These are phyloP conservation scores for Aelia acuminata DNA, from an alignment of 2,888 invertebrate genomes.

Conservation along the genomic window DNA sequence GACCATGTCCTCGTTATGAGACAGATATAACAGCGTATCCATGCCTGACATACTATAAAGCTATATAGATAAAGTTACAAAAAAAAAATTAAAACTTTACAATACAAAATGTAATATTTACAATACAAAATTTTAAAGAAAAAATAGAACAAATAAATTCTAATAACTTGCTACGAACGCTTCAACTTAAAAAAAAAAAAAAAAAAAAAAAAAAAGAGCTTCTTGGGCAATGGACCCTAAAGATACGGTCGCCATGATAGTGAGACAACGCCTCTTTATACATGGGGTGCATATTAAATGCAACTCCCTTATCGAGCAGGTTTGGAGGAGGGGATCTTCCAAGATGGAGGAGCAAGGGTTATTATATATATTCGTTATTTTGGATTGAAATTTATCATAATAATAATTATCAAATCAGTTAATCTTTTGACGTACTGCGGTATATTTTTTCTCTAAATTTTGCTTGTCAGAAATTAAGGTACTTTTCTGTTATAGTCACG, in stretches of 20 bases:
- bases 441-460: no score
- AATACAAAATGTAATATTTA: no score
- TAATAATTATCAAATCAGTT: no score
- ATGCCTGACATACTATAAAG: background rate
- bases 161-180: no score
- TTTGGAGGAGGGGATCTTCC: background rate
- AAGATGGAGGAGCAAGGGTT: background rate
- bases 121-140: no score
- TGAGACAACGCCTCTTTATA: background rate
- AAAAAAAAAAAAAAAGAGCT: background rate
- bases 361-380: background rate
- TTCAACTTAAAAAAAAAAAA: no score
- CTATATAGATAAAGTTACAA: no score
- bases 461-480: no score
- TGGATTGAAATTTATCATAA: background rate
- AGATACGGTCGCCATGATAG: background rate
- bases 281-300: constrained; percentile 21
- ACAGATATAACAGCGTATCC: background rate
- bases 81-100: no score
- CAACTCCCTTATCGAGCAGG: background rate
- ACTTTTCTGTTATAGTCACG: no score
- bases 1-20: background rate
- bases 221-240: background rate
- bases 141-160: no score
- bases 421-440: no score